A percentile compares a stretch with the other conserved stretches of the same genome.
These are phyloP conservation scores for Pseudocheirus occidentalis DNA, from an alignment of 2,797 vertebrate species.

Conservation along the genomic window DNA sequence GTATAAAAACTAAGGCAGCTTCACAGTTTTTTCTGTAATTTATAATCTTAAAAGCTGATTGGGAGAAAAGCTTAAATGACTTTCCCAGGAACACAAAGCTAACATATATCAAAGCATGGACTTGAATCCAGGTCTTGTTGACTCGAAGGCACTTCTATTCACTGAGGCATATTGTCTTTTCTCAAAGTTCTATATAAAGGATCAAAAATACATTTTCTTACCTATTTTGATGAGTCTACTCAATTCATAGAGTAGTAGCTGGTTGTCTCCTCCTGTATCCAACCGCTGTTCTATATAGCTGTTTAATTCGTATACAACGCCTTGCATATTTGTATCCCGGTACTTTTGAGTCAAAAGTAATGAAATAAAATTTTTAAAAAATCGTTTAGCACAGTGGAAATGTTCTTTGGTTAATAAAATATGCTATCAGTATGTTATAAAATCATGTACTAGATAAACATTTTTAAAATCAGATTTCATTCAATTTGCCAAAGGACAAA, in stretches of 20 bases:
- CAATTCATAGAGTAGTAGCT: slow-evolving; percentile 96
- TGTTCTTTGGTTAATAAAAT: neutral
- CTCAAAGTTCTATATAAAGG: neutral
- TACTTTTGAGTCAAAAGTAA: slow-evolving; percentile 87
- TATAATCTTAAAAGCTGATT: neutral
- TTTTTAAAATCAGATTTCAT: neutral
- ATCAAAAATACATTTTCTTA: slow-evolving; percentile 76
- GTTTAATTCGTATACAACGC: slow-evolving; percentile 96
- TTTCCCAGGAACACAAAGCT: neutral
- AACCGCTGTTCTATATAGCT: slow-evolving; percentile 97
- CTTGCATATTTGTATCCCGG: slow-evolving; percentile 98
- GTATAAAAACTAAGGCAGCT: neutral
- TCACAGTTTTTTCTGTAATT: neutral
- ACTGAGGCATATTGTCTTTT: neutral
- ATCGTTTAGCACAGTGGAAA: slow-evolving; percentile 47
- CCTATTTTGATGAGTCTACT: slow-evolving; percentile 98
- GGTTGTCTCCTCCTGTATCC: slow-evolving; percentile 96
- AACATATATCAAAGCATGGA: neutral
- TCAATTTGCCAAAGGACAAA: neutral
- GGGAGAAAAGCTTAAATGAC: neutral
- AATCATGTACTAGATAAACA: neutral
- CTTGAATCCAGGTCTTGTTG: neutral
- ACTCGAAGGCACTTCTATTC: neutral
- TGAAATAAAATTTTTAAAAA: neutral
- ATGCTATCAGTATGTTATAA: neutral